These are phyloP conservation scores for Andrena chrysosceles DNA, from an alignment of 2,888 invertebrate genomes.

Conservation along the genomic window DNA sequence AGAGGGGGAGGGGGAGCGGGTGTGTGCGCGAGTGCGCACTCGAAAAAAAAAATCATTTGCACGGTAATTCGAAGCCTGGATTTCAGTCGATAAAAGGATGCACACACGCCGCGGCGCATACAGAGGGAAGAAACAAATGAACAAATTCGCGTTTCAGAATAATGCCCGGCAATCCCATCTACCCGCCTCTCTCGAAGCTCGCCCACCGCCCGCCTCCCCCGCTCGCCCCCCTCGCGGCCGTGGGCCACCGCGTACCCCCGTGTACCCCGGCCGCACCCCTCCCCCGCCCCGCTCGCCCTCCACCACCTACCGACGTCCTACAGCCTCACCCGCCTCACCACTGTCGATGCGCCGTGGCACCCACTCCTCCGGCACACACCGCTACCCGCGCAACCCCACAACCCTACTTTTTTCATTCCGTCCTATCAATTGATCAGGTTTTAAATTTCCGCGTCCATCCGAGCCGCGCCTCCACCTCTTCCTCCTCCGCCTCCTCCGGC, in stretches of 20 bases:
- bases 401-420: slow-evolving; percentile 85
- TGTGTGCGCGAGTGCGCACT: slow-evolving; percentile 69
- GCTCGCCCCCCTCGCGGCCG: slow-evolving; percentile 35
- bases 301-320: slow-evolving; percentile 70
- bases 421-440: slow-evolving; percentile 85
- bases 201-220: slow-evolving; percentile 41
- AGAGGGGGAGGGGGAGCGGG: slow-evolving; percentile 30
- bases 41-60: slow-evolving; percentile 84
- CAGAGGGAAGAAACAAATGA: slow-evolving; percentile 85
- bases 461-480: slow-evolving; percentile 83
- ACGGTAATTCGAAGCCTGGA: slow-evolving; percentile 85
- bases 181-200: slow-evolving; percentile 75
- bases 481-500: slow-evolving; percentile 78
- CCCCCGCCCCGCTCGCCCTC: slow-evolving; percentile 68
- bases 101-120: slow-evolving; percentile 84
- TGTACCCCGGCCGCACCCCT: slow-evolving; percentile 69
- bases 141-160: slow-evolving; percentile 85
- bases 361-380: slow-evolving; percentile 67
- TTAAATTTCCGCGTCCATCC: slow-evolving; percentile 85
- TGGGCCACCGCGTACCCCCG: slow-evolving; percentile 71
- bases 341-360: slow-evolving; percentile 71
- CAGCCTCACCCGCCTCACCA: slow-evolving; percentile 69
- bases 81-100: slow-evolving; percentile 85
- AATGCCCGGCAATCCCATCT: slow-evolving; percentile 85
- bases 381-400: slow-evolving; percentile 79